Evolutionary conservation across 2,888 invertebrate genomes (phyloP).

Genomic region (Thecophora atra): DNA sequence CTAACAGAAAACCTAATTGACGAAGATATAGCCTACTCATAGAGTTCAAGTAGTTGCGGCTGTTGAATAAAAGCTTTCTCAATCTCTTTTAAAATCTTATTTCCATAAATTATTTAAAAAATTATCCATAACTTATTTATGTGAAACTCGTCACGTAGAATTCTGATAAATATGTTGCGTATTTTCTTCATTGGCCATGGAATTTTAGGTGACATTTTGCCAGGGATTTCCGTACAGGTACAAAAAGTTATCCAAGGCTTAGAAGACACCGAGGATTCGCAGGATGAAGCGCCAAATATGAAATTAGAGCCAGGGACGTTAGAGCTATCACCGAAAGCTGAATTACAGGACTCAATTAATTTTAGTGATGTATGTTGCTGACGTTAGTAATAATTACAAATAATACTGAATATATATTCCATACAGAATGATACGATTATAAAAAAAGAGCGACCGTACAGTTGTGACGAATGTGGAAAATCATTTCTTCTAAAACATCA

Average conservation of each 20-base stretch:
- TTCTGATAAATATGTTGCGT: no score
- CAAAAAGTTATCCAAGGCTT: constrained; percentile 67
- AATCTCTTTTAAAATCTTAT: no score
- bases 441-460: constrained; percentile 79
- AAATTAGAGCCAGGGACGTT: constrained; percentile 66
- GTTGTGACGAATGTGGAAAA: constrained; percentile 85
- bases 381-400: constrained; percentile 41
- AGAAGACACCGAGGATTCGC: constrained; percentile 66
- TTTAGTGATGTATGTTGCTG: constrained; percentile 56
- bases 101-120: no score
- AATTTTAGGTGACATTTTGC: constrained; percentile 64
- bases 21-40: no score
- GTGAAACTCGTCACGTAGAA: no score
- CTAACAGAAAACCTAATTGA: no score
- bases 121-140: no score
- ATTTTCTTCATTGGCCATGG: constrained; percentile 56
- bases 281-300: constrained; percentile 65
- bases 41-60: no score
- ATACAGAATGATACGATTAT: constrained; percentile 63
- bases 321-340: constrained; percentile 66
- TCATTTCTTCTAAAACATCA: constrained; percentile 86
- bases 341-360: constrained; percentile 64
- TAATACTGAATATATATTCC: constrained; percentile 22
- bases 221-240: constrained; percentile 67
- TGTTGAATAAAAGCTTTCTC: no score